These are phyloP conservation scores for Chloroceryle aenea DNA, from an alignment of 2,113 vertebrate species.

Conservation along the genomic window DNA sequence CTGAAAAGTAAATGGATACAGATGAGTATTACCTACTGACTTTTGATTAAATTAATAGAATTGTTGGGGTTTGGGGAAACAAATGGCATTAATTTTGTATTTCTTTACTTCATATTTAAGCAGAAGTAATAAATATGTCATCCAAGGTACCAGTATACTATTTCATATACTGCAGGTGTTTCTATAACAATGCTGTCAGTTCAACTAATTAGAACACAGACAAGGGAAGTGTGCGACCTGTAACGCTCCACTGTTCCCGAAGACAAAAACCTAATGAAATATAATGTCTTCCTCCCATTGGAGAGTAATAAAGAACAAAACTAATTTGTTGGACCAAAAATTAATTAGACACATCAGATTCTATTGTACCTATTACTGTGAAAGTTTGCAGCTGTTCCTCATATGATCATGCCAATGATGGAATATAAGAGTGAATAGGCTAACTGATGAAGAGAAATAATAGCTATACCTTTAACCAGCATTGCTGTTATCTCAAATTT, in stretches of 20 bases:
- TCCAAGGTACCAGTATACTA: background rate
- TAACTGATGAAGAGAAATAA: slow-evolving; percentile 51
- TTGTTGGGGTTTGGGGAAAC: background rate
- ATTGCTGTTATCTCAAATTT: background rate
- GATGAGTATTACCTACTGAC: background rate
- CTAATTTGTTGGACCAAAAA: slow-evolving; percentile 83
- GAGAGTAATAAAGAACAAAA: slow-evolving; percentile 83
- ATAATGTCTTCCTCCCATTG: slow-evolving; percentile 78
- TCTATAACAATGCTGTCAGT: slow-evolving; percentile 72
- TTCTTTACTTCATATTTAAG: slow-evolving; percentile 34
- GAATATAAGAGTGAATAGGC: slow-evolving; percentile 41
- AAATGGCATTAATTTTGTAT: background rate
- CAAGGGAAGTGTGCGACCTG: slow-evolving; percentile 64
- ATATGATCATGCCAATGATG: slow-evolving; percentile 55
- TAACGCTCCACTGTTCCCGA: slow-evolving; percentile 71
- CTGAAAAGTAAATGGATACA: slow-evolving; percentile 24
- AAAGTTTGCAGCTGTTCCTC: slow-evolving; percentile 76
- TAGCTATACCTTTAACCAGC: background rate
- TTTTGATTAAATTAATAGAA: slow-evolving; percentile 25
- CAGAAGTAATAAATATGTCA: slow-evolving; percentile 27
- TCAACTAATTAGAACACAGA: slow-evolving; percentile 77
- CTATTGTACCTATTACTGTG: slow-evolving; percentile 76
- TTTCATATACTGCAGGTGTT: slow-evolving; percentile 61
- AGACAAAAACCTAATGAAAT: slow-evolving; percentile 81
- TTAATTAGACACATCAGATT: slow-evolving; percentile 83